phyloP scores from a whole-genome alignment of 1,140 invertebrate species.

The Drosophila bocqueti region DNA sequence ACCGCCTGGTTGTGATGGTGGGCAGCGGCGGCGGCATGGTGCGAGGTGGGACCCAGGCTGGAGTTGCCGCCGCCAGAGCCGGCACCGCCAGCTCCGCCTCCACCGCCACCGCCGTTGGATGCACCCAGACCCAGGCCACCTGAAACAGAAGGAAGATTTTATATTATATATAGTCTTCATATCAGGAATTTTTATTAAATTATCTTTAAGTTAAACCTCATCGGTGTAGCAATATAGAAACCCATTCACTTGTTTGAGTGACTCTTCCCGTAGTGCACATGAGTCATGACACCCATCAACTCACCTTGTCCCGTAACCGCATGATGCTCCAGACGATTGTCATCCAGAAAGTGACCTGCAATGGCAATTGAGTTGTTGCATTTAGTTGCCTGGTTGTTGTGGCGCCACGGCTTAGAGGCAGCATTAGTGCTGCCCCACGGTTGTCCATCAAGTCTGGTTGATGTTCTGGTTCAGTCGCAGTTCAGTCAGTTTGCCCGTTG shows the following conservation, averaged over 20 bases:
- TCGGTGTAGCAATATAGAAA: neutral
- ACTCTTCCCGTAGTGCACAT: slow-evolving; percentile 4
- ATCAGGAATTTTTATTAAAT: neutral
- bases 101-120: slow-evolving; percentile 46
- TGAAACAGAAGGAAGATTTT: slow-evolving; percentile 15
- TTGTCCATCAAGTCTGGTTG: slow-evolving; percentile 61
- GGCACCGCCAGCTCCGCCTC: slow-evolving; percentile 57
- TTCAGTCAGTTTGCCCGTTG: slow-evolving; percentile 30
- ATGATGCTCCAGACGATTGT: slow-evolving; percentile 83
- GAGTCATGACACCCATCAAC: slow-evolving; percentile 32
- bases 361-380: slow-evolving; percentile 75
- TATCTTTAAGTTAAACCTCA: neutral
- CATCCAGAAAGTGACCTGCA: slow-evolving; percentile 84
- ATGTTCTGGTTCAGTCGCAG: slow-evolving; percentile 34
- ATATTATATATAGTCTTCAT: too few species aligned
- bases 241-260: slow-evolving; percentile 3
- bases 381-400: slow-evolving; percentile 64
- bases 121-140: slow-evolving; percentile 62
- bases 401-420: slow-evolving; percentile 53
- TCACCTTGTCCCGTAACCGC: slow-evolving; percentile 75
- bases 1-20: slow-evolving; percentile 85
- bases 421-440: slow-evolving; percentile 72
- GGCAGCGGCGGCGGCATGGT: slow-evolving; percentile 71
- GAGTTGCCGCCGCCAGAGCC: slow-evolving; percentile 86
- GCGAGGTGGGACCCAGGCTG: slow-evolving; percentile 76